phyloP scores from a whole-genome alignment of 2,797 vertebrate genomes.

The Sebastiscus albofasciatus region DNA sequence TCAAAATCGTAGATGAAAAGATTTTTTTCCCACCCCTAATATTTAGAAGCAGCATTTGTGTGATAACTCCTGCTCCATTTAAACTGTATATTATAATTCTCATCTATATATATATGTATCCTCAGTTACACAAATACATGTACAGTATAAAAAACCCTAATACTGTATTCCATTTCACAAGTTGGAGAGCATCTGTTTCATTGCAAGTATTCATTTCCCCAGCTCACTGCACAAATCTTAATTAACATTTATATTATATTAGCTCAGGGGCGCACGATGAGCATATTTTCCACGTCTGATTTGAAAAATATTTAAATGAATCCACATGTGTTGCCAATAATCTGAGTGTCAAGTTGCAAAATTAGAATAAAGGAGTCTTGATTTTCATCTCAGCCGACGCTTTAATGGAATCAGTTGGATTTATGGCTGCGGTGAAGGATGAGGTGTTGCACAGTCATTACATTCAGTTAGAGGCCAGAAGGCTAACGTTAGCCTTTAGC shows the following conservation, averaged over 20 bases:
- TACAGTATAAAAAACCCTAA: not conserved
- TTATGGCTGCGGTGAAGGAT: slow-evolving; percentile 44
- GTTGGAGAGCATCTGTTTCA: slow-evolving; percentile 65
- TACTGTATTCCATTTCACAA: slow-evolving; percentile 50
- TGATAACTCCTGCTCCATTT: not conserved
- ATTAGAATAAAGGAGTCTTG: slow-evolving; percentile 37
- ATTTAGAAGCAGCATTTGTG: slow-evolving; percentile 16
- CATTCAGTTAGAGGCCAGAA: slow-evolving; percentile 2
- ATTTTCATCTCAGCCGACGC: slow-evolving; percentile 55
- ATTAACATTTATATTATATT: slow-evolving; percentile 87
- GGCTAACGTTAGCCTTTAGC: slow-evolving; percentile 5
- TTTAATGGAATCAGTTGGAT: slow-evolving; percentile 50
- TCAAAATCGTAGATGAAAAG: too few relatives aligned
- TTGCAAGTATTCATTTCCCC: slow-evolving; percentile 72
- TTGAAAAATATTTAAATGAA: slow-evolving; percentile 76
- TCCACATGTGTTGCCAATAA: slow-evolving; percentile 59
- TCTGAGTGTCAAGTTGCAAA: slow-evolving; percentile 37
- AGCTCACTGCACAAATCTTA: slow-evolving; percentile 72
- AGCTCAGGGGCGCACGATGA: slow-evolving; percentile 74
- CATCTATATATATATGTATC: not conserved
- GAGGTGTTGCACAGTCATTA: slow-evolving; percentile 41
- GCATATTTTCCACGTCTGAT: slow-evolving; percentile 71
- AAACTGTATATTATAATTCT: slow-evolving; percentile 10
- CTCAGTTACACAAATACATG: slow-evolving; percentile 17
- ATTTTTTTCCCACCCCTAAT: too few relatives aligned